Evolutionary conservation across 2,113 vertebrate genomes (phyloP), one percentile per base, ranked within the genome.

Genomic region (Oxyura jamaicensis): DNA sequence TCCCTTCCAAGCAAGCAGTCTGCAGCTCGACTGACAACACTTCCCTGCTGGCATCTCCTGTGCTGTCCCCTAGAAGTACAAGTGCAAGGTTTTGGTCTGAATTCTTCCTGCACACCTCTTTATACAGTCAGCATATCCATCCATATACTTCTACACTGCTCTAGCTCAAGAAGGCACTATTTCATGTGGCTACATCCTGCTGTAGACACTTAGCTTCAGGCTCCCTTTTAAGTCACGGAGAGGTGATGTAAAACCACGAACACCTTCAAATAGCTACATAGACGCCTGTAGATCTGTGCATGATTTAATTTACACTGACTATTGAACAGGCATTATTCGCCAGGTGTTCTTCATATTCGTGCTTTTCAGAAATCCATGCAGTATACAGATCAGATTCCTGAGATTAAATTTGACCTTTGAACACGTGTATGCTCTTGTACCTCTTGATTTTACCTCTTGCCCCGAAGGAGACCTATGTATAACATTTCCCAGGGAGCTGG

Each of bases 111-210:
- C 33, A 8, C 36, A 6, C 8, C 29, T 75, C 5, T 26, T 13
- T 7, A 19, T 48, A 41, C 8, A 35, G 12, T 52, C 55, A 71
- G 8, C 36, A 31, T 12, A 25, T n/a, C 31, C 3, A 14, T 35
- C 26, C 13, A 3, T 35, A 4, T 46, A 44, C 29, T 74, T 60
- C 1, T 2, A 14, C 3, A 3, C 0, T 2, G 22, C 56, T 85
- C 21, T 15, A 60, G 39, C 77, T 72, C 52, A 35, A 48, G 74
- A 75, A 79, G 23, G 33, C 71, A n/a, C 28, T 4, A 11, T 48
- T 92, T 82, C 78, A 48, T 29, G 20, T 28, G 48, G 35, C 33
- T 75, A 4, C 7, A 2, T 23, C 26, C 9, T 85, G 58, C 25
- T 84, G 69, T 41, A 71, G 58, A 71, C 0, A 1, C 5, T 28